A percentile compares a stretch with the other conserved stretches of the same genome.
These are phyloP conservation scores for Mesopsocus fuscifrons DNA, from an alignment of 2,888 invertebrate species.

Conservation along the genomic window DNA sequence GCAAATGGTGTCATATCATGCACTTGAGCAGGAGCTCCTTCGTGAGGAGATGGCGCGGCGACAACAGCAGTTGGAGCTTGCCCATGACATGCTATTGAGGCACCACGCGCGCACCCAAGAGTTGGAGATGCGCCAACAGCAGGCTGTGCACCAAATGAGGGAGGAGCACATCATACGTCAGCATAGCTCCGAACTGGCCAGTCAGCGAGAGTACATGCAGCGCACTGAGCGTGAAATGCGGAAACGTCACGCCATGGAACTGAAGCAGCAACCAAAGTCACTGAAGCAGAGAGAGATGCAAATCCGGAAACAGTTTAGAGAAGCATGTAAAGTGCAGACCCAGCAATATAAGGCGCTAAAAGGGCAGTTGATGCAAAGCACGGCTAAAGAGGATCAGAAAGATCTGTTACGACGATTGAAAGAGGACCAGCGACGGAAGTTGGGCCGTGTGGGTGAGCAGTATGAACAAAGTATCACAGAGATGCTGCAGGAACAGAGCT, in stretches of 20 bases:
- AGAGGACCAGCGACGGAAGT: conserved; percentile 91
- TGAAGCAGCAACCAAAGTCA: conserved; percentile 97
- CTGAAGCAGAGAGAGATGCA: conserved; percentile 98
- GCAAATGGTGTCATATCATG: conserved; percentile 69
- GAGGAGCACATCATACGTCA: conserved; percentile 77
- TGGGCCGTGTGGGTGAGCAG: conserved; percentile 91
- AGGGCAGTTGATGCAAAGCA: conserved; percentile 83
- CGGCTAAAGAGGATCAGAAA: conserved; percentile 92
- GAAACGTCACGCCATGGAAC: conserved; percentile 91
- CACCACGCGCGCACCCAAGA: conserved; percentile 97
- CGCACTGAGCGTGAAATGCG: conserved; percentile 83
- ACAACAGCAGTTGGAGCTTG: conserved; percentile 86
- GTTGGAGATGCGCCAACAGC: conserved; percentile 86
- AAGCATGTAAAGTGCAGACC: conserved; percentile 97
- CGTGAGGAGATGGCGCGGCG: conserved; percentile 86
- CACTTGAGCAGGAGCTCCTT: conserved; percentile 76
- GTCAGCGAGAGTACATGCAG: conserved; percentile 92
- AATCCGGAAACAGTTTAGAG: conserved; percentile 96
- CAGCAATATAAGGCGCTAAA: conserved; percentile 97
- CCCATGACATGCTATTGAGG: conserved; percentile 79
- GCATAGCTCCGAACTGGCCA: conserved; percentile 84
- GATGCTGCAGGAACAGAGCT: conserved; percentile 92
- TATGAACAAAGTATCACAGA: conserved; percentile 98
- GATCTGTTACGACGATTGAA: conserved; percentile 89
- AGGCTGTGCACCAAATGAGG: conserved; percentile 79